phyloP scores from a whole-genome alignment of 2,888 invertebrate genomes.

The Tromatobia lineatoria region DNA sequence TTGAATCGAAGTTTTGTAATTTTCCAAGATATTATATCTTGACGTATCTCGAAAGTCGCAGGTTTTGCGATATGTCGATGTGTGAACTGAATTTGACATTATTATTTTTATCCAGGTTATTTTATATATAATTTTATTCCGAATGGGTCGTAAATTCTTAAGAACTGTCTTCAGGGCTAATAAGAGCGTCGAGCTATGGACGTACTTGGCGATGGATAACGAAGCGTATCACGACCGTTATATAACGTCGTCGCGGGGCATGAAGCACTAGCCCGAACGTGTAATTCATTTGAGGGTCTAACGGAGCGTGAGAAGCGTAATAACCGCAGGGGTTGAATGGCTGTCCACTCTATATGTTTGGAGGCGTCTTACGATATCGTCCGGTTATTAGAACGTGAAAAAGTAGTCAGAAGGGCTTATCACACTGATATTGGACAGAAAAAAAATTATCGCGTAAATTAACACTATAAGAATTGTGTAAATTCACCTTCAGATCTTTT shows the following conservation, averaged over 20 bases:
- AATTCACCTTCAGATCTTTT: constrained; percentile 92
- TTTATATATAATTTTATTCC: background rate
- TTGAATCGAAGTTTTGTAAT: too few relatives aligned
- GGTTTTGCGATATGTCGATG: too few relatives aligned
- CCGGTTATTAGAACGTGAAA: constrained; percentile 61
- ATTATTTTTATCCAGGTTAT: too few relatives aligned
- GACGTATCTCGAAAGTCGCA: too few relatives aligned
- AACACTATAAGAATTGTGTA: background rate
- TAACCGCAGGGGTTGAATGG: constrained; percentile 44
- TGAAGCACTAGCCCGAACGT: constrained; percentile 47
- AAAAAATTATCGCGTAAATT: background rate
- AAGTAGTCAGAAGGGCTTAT: constrained; percentile 17
- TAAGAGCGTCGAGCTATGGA: constrained; percentile 5
- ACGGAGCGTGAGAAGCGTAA: constrained; percentile 52
- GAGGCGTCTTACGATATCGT: constrained; percentile 42
- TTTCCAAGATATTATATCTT: too few relatives aligned
- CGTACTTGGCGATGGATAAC: constrained; percentile 29
- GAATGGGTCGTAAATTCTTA: background rate
- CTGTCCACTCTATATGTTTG: background rate
- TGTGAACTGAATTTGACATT: too few relatives aligned
- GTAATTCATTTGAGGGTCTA: constrained; percentile 65
- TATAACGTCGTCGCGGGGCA: constrained; percentile 28
- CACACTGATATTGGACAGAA: constrained; percentile 16
- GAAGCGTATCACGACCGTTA: constrained; percentile 23
- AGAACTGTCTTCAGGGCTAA: background rate